Conservation (phyloP, 2,113 vertebrate species). For the Anthoscopus minutus region DNA sequence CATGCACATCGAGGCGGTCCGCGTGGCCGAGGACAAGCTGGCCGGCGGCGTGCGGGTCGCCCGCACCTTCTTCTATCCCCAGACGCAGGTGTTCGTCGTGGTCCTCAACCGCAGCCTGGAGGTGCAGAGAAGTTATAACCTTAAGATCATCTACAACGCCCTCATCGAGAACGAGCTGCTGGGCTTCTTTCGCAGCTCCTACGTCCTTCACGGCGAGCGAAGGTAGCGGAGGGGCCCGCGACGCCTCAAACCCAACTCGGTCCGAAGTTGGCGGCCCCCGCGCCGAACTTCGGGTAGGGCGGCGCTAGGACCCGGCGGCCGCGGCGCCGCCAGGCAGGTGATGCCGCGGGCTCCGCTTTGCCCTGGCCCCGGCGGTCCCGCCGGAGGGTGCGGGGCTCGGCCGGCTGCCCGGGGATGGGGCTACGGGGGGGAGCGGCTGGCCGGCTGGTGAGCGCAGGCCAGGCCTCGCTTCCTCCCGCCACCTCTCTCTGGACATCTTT, state of each 20-base stretch:
- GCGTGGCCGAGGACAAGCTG: slow-evolving; percentile 82
- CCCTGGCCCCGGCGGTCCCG: not conserved
- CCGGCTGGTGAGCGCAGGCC: not conserved
- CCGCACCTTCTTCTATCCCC: slow-evolving; percentile 81
- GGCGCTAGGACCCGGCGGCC: slow-evolving; percentile 34
- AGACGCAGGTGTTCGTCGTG: slow-evolving; percentile 87
- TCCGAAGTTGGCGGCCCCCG: not conserved
- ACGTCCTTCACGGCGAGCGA: slow-evolving; percentile 83
- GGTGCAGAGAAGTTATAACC: slow-evolving; percentile 81
- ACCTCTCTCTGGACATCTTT: not conserved
- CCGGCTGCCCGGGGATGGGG: not conserved
- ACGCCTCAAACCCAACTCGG: not conserved
- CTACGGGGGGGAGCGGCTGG: not conserved
- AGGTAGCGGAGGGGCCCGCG: slow-evolving; percentile 69
- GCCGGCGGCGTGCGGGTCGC: slow-evolving; percentile 81
- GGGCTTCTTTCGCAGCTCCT: slow-evolving; percentile 94
- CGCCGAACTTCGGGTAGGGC: not conserved
- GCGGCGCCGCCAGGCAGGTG: not conserved
- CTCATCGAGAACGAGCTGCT: slow-evolving; percentile 91
- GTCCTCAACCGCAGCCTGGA: slow-evolving; percentile 88
- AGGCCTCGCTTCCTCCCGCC: not conserved
- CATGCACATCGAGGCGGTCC: slow-evolving; percentile 81
- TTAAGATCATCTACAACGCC: slow-evolving; percentile 89
- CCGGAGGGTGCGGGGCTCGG: not conserved
- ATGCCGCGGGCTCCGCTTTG: not conserved